Evolutionary conservation across 2,888 invertebrate genomes (phyloP).

Genomic region (Nasonovia ribisnigri): DNA sequence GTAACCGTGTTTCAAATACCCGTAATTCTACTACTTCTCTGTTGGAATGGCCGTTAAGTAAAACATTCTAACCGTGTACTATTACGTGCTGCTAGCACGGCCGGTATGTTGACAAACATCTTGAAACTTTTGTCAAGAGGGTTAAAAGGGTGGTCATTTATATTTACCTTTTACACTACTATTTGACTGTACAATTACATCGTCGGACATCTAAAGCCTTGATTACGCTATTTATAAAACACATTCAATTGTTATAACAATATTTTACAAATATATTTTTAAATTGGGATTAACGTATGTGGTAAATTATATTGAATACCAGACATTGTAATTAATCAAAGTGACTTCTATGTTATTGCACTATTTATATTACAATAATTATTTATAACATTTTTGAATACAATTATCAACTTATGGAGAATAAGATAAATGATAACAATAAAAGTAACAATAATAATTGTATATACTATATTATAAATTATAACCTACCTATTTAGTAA

Average conservation of each 20-base stretch:
- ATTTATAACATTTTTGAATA: neutral
- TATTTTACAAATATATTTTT: neutral
- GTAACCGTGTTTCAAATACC: constrained; percentile 40
- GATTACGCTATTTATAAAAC: constrained; percentile 14
- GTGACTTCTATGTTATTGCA: neutral
- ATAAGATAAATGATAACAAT: neutral
- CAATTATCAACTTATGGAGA: neutral
- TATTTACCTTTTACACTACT: constrained; percentile 36
- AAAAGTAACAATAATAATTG: neutral
- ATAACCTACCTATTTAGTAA: neutral
- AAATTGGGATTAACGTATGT: neutral
- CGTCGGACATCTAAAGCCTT: neutral
- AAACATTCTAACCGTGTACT: constrained; percentile 40
- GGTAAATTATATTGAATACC: neutral
- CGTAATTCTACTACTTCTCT: constrained; percentile 15
- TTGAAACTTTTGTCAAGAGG: constrained; percentile 51
- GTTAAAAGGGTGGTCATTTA: constrained; percentile 43
- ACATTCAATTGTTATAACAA: neutral
- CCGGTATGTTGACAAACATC: constrained; percentile 41
- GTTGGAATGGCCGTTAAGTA: constrained; percentile 37
- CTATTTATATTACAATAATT: neutral
- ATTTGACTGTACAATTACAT: constrained; percentile 19
- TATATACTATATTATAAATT: neutral
- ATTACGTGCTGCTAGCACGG: constrained; percentile 6
- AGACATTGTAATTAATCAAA: neutral